These are phyloP conservation scores for Triplophysa siluroides DNA, from an alignment of 2,113 vertebrate genomes.

Conservation along the genomic window DNA sequence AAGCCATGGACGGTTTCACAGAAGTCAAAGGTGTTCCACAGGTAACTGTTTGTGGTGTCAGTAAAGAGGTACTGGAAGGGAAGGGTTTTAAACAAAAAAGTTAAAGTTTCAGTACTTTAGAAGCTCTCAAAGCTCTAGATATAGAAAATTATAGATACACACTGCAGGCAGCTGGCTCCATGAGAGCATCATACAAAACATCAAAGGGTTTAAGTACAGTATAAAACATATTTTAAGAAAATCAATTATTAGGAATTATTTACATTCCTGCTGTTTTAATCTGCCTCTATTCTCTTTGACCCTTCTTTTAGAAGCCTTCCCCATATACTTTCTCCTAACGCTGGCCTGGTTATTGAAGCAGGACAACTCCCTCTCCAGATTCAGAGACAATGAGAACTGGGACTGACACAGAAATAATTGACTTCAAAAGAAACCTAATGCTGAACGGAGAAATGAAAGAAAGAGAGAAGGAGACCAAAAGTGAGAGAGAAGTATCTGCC, in stretches of 20 bases:
- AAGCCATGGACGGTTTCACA: constrained; percentile 86
- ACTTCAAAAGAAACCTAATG: constrained; percentile 20
- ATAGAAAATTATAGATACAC: background rate
- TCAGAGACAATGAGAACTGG: constrained; percentile 25
- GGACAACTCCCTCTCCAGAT: constrained; percentile 22
- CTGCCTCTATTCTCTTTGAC: constrained; percentile 35
- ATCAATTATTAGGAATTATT: constrained; percentile 32
- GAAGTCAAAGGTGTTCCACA: constrained; percentile 96
- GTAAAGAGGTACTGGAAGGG: constrained; percentile 89
- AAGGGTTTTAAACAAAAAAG: background rate
- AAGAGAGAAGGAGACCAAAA: background rate
- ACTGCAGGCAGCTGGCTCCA: background rate
- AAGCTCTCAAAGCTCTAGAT: background rate
- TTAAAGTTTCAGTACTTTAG: background rate
- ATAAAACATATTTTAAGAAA: background rate
- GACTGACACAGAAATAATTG: background rate
- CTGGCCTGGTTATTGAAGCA: constrained; percentile 31
- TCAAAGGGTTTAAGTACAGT: constrained; percentile 13
- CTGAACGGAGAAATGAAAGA: background rate
- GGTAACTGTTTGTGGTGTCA: constrained; percentile 83
- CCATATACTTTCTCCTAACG: constrained; percentile 23
- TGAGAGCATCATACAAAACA: background rate
- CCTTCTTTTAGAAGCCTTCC: constrained; percentile 30
- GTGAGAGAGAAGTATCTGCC: background rate
- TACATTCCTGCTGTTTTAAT: constrained; percentile 37